phyloP scores from a whole-genome alignment of 2,113 vertebrate genomes.

The Phocoena phocoena region DNA sequence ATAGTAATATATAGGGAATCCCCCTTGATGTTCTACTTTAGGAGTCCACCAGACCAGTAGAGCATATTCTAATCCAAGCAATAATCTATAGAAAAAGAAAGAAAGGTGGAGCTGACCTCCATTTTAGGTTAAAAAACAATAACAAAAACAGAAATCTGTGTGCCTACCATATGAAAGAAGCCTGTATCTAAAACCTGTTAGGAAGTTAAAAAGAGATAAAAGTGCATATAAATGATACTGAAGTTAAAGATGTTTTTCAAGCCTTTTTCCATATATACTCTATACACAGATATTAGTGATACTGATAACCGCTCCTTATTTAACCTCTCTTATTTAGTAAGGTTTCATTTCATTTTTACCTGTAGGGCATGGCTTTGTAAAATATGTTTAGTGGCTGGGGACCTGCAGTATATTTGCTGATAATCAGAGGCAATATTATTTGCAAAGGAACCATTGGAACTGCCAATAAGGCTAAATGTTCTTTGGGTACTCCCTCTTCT shows the following conservation, averaged over 20 bases:
- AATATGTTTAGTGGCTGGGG: constrained; percentile 94
- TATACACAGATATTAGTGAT: neutral
- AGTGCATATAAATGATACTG: neutral
- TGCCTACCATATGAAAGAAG: neutral
- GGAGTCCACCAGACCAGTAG: constrained; percentile 98
- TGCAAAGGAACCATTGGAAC: constrained; percentile 98
- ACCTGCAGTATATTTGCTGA: constrained; percentile 98
- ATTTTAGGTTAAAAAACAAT: constrained; percentile 3
- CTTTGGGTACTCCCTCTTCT: constrained; percentile 97
- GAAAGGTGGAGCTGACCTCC: neutral
- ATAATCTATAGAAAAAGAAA: constrained; percentile 84
- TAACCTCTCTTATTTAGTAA: neutral
- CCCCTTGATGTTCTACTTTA: constrained; percentile 90
- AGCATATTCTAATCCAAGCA: constrained; percentile 94
- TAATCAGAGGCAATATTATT: constrained; percentile 94
- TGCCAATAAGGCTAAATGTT: constrained; percentile 94
- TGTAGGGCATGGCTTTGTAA: constrained; percentile 97
- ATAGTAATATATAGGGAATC: constrained; percentile 95
- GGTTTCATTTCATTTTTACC: constrained; percentile 82
- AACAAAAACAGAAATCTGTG: constrained; percentile 10
- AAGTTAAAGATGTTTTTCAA: neutral
- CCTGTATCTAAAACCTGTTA: neutral
- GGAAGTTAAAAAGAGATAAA: constrained; percentile 26
- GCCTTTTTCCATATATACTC: neutral
- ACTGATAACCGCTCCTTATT: neutral